Percentiles rank a stretch among this genome's conserved stretches.
These are phyloP conservation scores for Hymenopus coronatus DNA, from an alignment of 2,888 invertebrate species.

Conservation along the genomic window DNA sequence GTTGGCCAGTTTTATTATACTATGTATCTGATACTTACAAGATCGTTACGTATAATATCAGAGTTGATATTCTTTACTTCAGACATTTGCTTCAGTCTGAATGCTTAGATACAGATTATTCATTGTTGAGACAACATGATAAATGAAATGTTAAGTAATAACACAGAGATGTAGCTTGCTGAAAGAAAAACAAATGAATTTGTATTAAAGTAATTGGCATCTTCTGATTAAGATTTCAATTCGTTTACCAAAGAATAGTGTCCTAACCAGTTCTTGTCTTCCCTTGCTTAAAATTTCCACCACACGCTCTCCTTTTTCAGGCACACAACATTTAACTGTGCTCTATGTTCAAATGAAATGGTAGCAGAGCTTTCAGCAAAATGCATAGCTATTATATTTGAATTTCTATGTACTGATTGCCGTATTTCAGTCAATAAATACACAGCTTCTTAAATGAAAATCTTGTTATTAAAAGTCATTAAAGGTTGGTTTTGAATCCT, in stretches of 20 bases:
- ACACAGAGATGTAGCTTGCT: background rate
- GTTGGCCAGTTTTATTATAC: background rate
- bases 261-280: constrained; percentile 1
- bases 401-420: constrained; percentile 33
- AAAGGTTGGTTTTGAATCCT: too few species aligned
- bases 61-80: background rate
- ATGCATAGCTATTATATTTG: constrained; percentile 15
- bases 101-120: background rate
- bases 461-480: background rate
- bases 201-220: background rate
- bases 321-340: background rate
- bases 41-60: background rate
- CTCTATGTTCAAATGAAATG: constrained; percentile 25
- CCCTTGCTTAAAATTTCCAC: constrained; percentile 17
- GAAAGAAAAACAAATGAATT: background rate
- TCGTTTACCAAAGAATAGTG: background rate
- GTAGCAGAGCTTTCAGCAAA: constrained; percentile 24
- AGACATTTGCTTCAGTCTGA: background rate
- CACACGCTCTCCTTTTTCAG: background rate
- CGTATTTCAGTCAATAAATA: constrained; percentile 33
- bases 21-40: background rate
- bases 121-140: background rate
- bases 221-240: background rate
- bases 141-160: background rate
- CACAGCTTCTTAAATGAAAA: constrained; percentile 23